Base-by-base conservation (phyloP, 37 sponge, comb jelly and placozoan genomes). In the Trichoplax adhaerens region DNA sequence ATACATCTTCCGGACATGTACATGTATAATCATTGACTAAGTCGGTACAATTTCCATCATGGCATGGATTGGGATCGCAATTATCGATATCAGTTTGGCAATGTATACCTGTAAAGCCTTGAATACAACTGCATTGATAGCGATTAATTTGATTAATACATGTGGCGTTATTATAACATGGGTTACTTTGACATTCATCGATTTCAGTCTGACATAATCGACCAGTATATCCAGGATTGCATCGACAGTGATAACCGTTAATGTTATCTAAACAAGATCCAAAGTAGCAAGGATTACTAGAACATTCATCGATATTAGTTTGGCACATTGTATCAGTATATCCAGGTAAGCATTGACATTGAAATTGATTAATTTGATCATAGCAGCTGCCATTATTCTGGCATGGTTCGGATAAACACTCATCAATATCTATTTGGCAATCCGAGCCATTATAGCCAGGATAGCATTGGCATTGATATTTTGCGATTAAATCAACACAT, bases 201-300 rank as follows among this genome's bases (percentile, higher is more conserved):
- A 46, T 3, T 65, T 72, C 74, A 29, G 29, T 29, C 29, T 29
- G 29, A 65, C 74, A 72, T 50, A 1, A 68, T 48, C 68, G 48
- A 46, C 74, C 87, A 52, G 73, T 74, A 54, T 70, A 86, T 1
- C 73, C 84, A 5, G 55, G 12, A 1, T 59, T 56, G 51, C 87
- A 86, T 51, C n/a, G 29, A 62, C 87, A 86, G 69, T 8, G 7
- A 10, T 67, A 67, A 52, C 69, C 69, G 51, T 10, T 8, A 52
- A 67, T 8, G 51, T 12, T 8, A 10, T 67, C 69, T 3, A 10
- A 29, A 48, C 79, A 78, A 6, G 79, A 64, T 7, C 75, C 79
- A 60, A 74, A 74, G 79, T 29, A 3, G 48, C 72, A 78, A 2
- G 61, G 58, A 77, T 6, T 10, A n/a, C 56, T 12, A 10, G 8